These are phyloP conservation scores for Calonectris borealis DNA, from an alignment of 2,113 vertebrate genomes.

Conservation along the genomic window DNA sequence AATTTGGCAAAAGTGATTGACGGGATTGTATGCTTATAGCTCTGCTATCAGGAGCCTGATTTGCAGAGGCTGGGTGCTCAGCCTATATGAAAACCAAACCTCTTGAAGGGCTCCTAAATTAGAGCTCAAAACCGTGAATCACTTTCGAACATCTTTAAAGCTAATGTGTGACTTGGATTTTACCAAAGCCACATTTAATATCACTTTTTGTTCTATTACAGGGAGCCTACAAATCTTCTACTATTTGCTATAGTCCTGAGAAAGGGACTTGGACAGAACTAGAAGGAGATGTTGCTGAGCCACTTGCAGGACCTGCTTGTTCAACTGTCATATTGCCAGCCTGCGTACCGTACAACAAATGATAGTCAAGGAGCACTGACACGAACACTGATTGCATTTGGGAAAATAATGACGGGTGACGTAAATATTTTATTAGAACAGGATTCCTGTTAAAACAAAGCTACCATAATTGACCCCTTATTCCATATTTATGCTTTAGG, in stretches of 20 bases:
- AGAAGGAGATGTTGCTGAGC: conserved; percentile 97
- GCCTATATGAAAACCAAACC: not conserved
- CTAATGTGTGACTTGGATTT: not conserved
- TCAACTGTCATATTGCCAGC: conserved; percentile 92
- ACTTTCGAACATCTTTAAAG: not conserved
- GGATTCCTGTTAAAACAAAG: conserved; percentile 49
- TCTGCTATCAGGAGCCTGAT: not conserved
- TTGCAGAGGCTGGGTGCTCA: not conserved
- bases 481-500: conserved; percentile 67
- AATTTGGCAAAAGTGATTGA: not conserved
- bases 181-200: not conserved
- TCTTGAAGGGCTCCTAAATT: not conserved
- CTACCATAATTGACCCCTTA: conserved; percentile 52
- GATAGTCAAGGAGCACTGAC: conserved; percentile 38
- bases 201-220: conserved; percentile 66
- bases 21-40: not conserved
- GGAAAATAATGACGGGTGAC: conserved; percentile 68
- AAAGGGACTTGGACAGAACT: conserved; percentile 97
- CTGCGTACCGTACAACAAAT: conserved; percentile 97
- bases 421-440: conserved; percentile 42
- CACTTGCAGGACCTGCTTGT: conserved; percentile 93
- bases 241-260: conserved; percentile 98
- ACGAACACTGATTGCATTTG: conserved; percentile 35
- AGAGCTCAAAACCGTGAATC: not conserved
- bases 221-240: conserved; percentile 99